phyloP scores from a whole-genome alignment of 1,140 invertebrate genomes.

The Leptinotarsa undecemlineata region DNA sequence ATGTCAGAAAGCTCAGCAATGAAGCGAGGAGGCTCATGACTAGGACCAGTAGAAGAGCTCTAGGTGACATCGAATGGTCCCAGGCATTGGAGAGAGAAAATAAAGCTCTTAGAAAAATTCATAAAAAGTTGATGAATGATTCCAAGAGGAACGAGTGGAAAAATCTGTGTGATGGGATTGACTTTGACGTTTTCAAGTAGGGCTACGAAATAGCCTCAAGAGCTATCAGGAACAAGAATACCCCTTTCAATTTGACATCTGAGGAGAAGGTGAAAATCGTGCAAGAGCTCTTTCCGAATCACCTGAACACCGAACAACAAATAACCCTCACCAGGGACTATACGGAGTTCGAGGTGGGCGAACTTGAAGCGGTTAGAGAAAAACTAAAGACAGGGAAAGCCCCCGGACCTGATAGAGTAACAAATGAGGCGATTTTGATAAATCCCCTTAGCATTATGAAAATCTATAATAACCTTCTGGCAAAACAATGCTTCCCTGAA shows the following conservation, averaged over 20 bases:
- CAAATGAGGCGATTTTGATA: not conserved
- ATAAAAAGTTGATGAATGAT: constrained; percentile 2
- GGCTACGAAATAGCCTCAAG: not conserved
- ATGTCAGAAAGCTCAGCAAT: not conserved
- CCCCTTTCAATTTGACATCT: not conserved
- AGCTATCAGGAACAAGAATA: not conserved
- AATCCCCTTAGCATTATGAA: not conserved
- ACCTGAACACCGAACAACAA: not conserved
- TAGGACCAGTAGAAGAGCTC: not conserved
- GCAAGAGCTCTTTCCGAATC: not conserved
- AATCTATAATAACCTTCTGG: not conserved
- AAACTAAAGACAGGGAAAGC: not conserved
- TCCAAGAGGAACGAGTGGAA: not conserved
- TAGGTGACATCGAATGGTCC: not conserved
- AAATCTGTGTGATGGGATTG: not conserved
- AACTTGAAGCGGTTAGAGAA: not conserved
- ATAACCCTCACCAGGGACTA: not conserved
- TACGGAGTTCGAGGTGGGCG: not conserved
- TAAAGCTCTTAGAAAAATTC: not conserved
- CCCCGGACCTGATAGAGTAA: not conserved
- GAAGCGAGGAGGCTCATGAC: not conserved
- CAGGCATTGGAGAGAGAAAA: not conserved
- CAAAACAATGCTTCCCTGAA: constrained; percentile 6
- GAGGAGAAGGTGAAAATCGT: not conserved
- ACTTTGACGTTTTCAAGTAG: not conserved